phyloP scores from a whole-genome alignment of 2,797 vertebrate species.

The Distichodus sexfasciatus region DNA sequence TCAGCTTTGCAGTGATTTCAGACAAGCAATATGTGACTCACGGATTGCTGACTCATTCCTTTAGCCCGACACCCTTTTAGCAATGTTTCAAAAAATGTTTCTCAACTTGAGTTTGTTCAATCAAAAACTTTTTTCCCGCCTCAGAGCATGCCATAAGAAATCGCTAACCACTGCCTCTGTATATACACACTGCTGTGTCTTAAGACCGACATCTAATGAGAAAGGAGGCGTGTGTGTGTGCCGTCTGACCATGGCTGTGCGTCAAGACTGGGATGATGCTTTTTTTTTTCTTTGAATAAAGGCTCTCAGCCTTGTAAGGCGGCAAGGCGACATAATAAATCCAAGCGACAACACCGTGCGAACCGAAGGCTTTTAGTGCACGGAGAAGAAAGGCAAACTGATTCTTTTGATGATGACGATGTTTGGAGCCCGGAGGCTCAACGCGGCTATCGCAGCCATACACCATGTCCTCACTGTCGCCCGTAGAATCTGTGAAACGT shows the following conservation, averaged over 20 bases:
- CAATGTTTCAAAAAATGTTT: neutral
- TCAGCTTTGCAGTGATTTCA: too few species aligned
- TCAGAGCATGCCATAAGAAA: too few species aligned
- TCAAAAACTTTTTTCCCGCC: neutral
- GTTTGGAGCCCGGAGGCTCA: slow-evolving; percentile 23
- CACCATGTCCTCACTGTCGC: slow-evolving; percentile 21
- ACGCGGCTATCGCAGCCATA: neutral
- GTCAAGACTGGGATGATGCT: neutral
- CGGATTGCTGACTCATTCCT: neutral
- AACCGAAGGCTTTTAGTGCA: slow-evolving; percentile 2
- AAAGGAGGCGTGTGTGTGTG: too few species aligned
- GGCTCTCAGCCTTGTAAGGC: neutral
- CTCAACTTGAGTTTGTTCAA: neutral
- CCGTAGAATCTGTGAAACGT: slow-evolving; percentile 41
- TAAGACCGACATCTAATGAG: too few species aligned
- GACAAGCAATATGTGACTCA: neutral
- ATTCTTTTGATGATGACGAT: slow-evolving; percentile 41
- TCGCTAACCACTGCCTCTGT: too few species aligned
- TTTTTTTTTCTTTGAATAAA: slow-evolving; percentile 6
- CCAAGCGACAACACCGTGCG: slow-evolving; percentile 6
- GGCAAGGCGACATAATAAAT: slow-evolving; percentile 16
- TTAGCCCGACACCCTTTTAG: neutral
- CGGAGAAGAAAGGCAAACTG: neutral
- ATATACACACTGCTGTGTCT: too few species aligned
- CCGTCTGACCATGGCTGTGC: too few species aligned